These are phyloP conservation scores for Ormyrus nitidulus DNA, from an alignment of 2,888 invertebrate genomes.

Conservation along the genomic window DNA sequence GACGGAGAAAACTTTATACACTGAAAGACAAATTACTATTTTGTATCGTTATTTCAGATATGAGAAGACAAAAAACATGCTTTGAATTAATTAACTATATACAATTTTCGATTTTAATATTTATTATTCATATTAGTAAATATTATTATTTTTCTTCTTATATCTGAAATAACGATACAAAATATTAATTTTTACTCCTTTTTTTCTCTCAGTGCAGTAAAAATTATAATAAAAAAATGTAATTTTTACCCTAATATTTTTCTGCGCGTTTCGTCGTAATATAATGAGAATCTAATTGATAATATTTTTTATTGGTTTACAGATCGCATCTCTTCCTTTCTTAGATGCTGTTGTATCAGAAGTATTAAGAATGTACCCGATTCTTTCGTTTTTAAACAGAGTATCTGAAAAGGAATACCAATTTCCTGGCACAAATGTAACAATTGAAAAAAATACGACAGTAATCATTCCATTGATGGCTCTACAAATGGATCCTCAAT, in stretches of 20 bases:
- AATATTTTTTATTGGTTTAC: background rate
- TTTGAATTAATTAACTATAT: too few species aligned
- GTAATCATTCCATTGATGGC: slow-evolving; percentile 70
- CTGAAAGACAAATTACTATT: background rate
- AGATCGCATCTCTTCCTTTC: slow-evolving; percentile 60
- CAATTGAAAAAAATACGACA: slow-evolving; percentile 69
- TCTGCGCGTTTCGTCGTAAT: too few species aligned
- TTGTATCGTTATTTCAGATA: background rate
- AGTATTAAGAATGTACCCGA: slow-evolving; percentile 73
- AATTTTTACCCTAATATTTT: too few species aligned
- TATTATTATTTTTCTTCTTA: too few species aligned
- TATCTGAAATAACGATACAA: too few species aligned
- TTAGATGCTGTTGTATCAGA: slow-evolving; percentile 70
- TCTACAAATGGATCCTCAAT: slow-evolving; percentile 72
- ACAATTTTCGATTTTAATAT: too few species aligned
- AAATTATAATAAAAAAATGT: too few species aligned
- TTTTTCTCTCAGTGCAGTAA: too few species aligned
- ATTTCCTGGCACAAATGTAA: slow-evolving; percentile 64
- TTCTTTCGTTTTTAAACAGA: slow-evolving; percentile 67
- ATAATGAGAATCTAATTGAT: background rate
- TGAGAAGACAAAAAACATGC: too few species aligned
- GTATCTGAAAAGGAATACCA: slow-evolving; percentile 63
- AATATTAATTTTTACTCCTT: too few species aligned
- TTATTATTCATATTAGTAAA: too few species aligned
- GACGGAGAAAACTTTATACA: too few species aligned